A percentile compares a stretch with the other conserved stretches of the same genome.
These are phyloP conservation scores for Heliconius aoede DNA, from an alignment of 2,888 invertebrate genomes.

Conservation along the genomic window DNA sequence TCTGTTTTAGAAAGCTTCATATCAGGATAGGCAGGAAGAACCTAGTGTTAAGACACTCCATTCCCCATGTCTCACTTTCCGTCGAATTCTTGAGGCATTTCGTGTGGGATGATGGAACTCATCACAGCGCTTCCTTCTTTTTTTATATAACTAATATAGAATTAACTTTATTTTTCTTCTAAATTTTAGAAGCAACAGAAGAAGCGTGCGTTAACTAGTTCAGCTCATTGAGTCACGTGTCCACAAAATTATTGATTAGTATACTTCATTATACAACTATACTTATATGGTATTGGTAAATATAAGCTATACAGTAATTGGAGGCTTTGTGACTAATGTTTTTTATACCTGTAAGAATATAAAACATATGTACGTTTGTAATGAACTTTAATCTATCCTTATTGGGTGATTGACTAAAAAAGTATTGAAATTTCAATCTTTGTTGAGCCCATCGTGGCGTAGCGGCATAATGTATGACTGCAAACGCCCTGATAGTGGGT, in stretches of 20 bases:
- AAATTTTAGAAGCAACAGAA: neutral
- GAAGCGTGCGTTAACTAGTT: neutral
- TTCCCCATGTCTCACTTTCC: no score
- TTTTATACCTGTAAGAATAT: neutral
- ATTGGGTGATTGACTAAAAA: neutral
- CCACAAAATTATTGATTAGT: conserved; percentile 44
- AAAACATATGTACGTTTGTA: conserved; percentile 9
- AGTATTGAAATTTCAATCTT: neutral
- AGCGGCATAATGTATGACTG: no score
- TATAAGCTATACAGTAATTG: conserved; percentile 29
- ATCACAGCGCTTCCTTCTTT: neutral
- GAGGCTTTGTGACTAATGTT: conserved; percentile 27
- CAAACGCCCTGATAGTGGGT: no score
- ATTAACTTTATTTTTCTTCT: neutral
- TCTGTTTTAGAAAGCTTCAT: no score
- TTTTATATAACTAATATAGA: neutral
- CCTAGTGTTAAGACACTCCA: no score
- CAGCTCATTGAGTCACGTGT: conserved; percentile 15
- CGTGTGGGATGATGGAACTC: no score
- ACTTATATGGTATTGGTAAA: conserved; percentile 41
- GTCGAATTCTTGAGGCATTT: no score
- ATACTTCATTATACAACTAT: conserved; percentile 38
- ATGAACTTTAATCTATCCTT: conserved; percentile 22
- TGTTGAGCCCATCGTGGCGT: neutral
- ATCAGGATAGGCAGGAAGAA: no score